Evolutionary conservation across 2,113 vertebrate genomes (phyloP).

Genomic region (Cephalopholis sonnerati): DNA sequence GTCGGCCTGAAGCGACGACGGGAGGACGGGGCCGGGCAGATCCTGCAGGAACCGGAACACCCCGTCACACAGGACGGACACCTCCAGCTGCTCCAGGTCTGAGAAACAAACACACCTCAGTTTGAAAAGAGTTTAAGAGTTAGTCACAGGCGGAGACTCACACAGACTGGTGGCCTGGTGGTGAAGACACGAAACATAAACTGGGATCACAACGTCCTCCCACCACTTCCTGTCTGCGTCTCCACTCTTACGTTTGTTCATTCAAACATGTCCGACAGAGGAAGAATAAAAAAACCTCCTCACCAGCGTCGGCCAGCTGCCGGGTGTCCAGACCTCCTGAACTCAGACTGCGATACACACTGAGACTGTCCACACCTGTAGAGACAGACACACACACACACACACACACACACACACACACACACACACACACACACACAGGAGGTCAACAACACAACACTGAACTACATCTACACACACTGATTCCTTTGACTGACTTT

Average conservation of each 20-base stretch:
- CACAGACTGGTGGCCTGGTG: not conserved
- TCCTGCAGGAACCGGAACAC: conserved; percentile 94
- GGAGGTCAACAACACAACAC: not conserved
- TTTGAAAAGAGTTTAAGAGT: no score
- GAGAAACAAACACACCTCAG: conserved; percentile 50
- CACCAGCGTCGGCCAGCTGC: conserved; percentile 92
- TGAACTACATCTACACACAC: no score
- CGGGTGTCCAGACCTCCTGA: conserved; percentile 88
- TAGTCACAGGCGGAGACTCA: not conserved
- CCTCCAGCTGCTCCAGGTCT: conserved; percentile 92
- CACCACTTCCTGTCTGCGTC: no score
- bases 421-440: not conserved
- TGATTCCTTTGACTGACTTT: no score
- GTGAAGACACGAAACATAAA: no score
- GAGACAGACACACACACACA: not conserved
- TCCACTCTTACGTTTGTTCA: no score
- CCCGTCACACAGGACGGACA: conserved; percentile 89
- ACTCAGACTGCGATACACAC: conserved; percentile 88
- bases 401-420: no score
- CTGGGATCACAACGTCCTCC: no score
- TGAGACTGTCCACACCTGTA: conserved; percentile 90
- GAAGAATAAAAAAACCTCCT: conserved; percentile 27
- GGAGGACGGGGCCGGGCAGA: conserved; percentile 93
- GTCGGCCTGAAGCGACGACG: conserved; percentile 88
- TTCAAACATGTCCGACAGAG: not conserved